Base-by-base conservation (phyloP, 2,797 vertebrate species). In the Oceanodroma leucorhoa region DNA sequence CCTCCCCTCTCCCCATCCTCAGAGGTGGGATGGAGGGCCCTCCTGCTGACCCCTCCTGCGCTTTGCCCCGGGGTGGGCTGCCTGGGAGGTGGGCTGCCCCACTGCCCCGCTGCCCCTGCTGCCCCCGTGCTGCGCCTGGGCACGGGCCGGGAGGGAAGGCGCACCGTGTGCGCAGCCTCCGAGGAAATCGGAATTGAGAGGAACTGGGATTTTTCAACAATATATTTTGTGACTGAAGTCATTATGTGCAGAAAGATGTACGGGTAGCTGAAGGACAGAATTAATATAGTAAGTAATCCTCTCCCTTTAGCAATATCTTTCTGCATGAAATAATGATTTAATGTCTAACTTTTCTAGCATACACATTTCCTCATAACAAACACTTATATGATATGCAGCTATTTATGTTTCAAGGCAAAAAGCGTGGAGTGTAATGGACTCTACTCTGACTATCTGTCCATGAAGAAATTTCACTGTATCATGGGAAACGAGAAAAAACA, bases 261-360 rank as follows among this genome's bases (percentile, higher is more conserved):
- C 23, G 55, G 71, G 93, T 83, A 94, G 92, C 95, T 94, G 97
- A 95, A 96, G 95, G 97, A 96, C 87, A 96, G 95, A 97, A 97
- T 97, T 97, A 97, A 98, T 96, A 96, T 67, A 96, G 92, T 97
- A 87, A 96, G 96, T 96, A 97, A 97, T 97, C 95, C 96, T 90
- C 82, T 95, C 95, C 94, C 94, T 95, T 97, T 87, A 97, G 96
- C 96, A 91, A 87, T 94, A 92, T 95, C 96, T 98, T 98, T 95
- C 96, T 96, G 97, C 96, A 95, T 97, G 97, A 97, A 97, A 95
- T 95, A 95, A 95, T 96, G 98, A 96, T 93, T 97, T 97, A 96
- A 94, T 93, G 95, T 96, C 97, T 95, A 92, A 84, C 94, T 97
- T 95, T 95, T 81, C 89, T 82, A 84, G 88, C 82, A 78, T 29